These are phyloP conservation scores for Cheilosia variabilis DNA, from an alignment of 2,888 invertebrate species.

Conservation along the genomic window DNA sequence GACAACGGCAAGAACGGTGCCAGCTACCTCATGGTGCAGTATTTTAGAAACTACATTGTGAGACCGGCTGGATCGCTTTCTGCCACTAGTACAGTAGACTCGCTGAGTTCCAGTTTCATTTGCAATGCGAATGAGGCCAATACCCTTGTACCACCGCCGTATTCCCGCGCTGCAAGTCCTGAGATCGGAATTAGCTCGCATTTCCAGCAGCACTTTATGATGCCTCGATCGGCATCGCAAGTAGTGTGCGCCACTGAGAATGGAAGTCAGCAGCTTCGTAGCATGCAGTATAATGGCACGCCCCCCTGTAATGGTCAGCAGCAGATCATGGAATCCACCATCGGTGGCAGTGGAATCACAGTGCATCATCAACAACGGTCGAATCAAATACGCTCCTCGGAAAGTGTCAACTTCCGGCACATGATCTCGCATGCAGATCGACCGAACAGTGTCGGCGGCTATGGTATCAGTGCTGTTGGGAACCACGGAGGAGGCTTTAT, in stretches of 20 bases:
- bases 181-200: slow-evolving; percentile 86
- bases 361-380: slow-evolving; percentile 72
- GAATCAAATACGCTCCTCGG: slow-evolving; percentile 79
- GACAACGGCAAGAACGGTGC: slow-evolving; percentile 89
- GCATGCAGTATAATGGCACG: slow-evolving; percentile 63
- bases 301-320: slow-evolving; percentile 72
- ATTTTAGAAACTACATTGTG: slow-evolving; percentile 91
- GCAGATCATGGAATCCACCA: slow-evolving; percentile 76
- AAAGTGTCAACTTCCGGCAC: slow-evolving; percentile 79
- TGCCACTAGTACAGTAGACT: slow-evolving; percentile 93
- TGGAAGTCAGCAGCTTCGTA: slow-evolving; percentile 76
- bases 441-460: slow-evolving; percentile 76
- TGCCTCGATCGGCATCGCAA: slow-evolving; percentile 87
- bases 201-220: slow-evolving; percentile 80
- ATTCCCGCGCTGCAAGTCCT: slow-evolving; percentile 91
- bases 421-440: slow-evolving; percentile 73
- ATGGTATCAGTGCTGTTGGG: slow-evolving; percentile 66
- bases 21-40: slow-evolving; percentile 93
- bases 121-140: slow-evolving; percentile 95
- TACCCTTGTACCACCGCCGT: slow-evolving; percentile 92
- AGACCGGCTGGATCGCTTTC: slow-evolving; percentile 91
- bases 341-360: slow-evolving; percentile 68
- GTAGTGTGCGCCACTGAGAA: slow-evolving; percentile 83
- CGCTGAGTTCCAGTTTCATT: slow-evolving; percentile 93
- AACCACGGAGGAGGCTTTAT: slow-evolving; percentile 77